A percentile compares a stretch with the other conserved stretches of the same genome.
Evolutionary conservation across 1,140 invertebrate species (phyloP).

Genomic region (Belonocnema kinseyi): DNA sequence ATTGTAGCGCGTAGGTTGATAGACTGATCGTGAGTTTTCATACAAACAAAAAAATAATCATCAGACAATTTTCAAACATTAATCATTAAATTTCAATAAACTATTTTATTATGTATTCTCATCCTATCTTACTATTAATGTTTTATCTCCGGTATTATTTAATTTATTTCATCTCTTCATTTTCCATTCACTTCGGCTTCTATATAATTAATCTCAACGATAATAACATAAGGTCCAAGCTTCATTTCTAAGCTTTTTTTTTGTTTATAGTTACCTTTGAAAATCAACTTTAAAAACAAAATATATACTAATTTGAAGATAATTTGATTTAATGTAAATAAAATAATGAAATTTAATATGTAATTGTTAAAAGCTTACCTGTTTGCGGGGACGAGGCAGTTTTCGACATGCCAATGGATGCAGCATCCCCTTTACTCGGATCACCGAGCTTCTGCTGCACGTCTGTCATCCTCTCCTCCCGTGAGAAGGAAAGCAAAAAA

Average conservation of each 20-base stretch:
- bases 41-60: background rate
- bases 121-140: no score
- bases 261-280: no score
- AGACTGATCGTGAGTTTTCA: slow-evolving; percentile 39
- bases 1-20: slow-evolving; percentile 44
- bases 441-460: slow-evolving; percentile 70
- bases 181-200: no score
- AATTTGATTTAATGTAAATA: background rate
- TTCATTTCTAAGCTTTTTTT: no score
- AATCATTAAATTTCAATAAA: background rate
- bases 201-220: no score
- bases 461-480: slow-evolving; percentile 72
- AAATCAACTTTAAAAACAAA: no score
- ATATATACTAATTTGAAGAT: no score
- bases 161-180: no score
- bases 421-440: slow-evolving; percentile 54
- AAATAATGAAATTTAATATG: background rate
- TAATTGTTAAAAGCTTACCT: slow-evolving; percentile 56
- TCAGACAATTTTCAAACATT: background rate
- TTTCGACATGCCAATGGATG: slow-evolving; percentile 61
- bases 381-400: slow-evolving; percentile 58
- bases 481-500: slow-evolving; percentile 46
- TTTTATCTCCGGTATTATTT: no score
- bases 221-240: no score
- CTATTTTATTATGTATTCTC: background rate